Evolutionary conservation across 2,113 vertebrate species (phyloP).

Genomic region (Mandrillus leucophaeus): DNA sequence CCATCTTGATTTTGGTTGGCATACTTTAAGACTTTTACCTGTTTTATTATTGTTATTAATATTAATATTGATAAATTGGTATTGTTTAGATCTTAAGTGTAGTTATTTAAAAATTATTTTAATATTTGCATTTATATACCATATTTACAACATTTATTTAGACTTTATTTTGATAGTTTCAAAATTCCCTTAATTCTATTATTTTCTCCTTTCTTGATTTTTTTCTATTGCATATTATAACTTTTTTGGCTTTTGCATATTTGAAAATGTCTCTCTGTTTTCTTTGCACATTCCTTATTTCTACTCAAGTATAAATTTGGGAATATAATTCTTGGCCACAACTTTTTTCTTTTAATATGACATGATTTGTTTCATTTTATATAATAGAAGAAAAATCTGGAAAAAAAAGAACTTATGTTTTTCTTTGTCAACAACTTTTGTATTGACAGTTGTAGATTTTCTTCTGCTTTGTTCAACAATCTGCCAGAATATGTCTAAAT

Average conservation of each 20-base stretch:
- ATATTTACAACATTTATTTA: neutral
- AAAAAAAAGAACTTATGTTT: neutral
- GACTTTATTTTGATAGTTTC: neutral
- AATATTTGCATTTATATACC: neutral
- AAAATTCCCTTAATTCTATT: neutral
- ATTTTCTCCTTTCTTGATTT: neutral
- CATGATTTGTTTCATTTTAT: neutral
- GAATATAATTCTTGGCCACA: neutral
- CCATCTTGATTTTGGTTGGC: neutral
- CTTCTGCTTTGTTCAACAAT: neutral
- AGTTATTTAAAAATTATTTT: neutral
- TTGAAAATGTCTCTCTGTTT: neutral
- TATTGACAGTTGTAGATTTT: neutral
- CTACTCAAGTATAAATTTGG: neutral
- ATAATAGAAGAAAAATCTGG: neutral
- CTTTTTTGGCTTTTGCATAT: neutral
- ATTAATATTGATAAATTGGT: neutral
- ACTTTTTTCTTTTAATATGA: neutral
- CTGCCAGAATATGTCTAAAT: neutral
- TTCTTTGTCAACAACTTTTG: neutral
- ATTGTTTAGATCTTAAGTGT: neutral
- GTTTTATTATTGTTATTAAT: constrained; percentile 1
- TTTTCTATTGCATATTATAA: neutral
- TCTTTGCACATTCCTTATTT: neutral
- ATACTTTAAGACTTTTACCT: neutral